phyloP scores from a whole-genome alignment of 2,113 vertebrate species.

The Hyperopisus bebe region DNA sequence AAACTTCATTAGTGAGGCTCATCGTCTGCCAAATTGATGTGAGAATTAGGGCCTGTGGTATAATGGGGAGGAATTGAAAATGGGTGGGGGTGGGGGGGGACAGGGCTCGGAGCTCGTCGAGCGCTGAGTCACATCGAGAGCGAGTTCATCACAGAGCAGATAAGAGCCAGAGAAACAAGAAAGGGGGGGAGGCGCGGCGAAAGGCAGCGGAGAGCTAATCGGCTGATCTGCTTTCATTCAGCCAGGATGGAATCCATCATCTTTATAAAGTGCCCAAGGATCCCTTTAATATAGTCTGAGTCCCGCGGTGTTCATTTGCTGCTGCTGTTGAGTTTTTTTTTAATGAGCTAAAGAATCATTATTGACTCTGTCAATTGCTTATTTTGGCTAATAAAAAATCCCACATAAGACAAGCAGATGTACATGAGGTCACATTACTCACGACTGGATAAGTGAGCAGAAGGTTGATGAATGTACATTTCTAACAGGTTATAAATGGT shows the following conservation, averaged over 20 bases:
- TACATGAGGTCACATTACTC: background rate
- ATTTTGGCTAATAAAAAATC: background rate
- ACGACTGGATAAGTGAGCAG: background rate
- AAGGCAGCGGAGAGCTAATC: background rate
- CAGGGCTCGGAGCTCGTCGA: background rate
- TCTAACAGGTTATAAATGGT: background rate
- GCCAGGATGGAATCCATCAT: background rate
- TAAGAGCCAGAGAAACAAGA: background rate
- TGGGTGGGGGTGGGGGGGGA: background rate
- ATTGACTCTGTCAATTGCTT: background rate
- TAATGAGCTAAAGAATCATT: background rate
- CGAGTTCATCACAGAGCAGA: constrained; percentile 10
- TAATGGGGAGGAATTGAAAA: constrained; percentile 24
- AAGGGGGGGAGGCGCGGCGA: background rate
- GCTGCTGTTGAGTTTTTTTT: background rate
- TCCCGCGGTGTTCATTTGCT: background rate
- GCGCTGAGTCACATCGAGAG: constrained; percentile 13
- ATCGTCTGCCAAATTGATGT: constrained; percentile 20
- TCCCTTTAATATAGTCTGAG: background rate
- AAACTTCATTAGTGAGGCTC: constrained; percentile 20
- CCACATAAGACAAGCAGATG: background rate
- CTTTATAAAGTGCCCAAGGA: background rate
- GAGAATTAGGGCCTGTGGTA: constrained; percentile 7
- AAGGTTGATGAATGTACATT: background rate
- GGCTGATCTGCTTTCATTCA: constrained; percentile 6